phyloP scores from a whole-genome alignment of 2,113 vertebrate genomes.

The Syngnathoides biaculeatus region DNA sequence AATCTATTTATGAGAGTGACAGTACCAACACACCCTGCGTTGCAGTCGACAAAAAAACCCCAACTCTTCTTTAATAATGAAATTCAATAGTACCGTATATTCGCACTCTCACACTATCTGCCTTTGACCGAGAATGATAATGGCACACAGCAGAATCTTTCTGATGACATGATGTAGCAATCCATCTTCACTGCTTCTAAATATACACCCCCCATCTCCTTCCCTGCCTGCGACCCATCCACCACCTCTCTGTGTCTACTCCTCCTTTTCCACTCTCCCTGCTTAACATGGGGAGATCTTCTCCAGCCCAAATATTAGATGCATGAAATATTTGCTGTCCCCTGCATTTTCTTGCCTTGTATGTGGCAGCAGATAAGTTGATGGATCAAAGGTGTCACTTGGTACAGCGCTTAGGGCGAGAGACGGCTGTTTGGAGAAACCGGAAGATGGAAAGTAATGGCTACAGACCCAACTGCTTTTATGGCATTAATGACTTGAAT shows the following conservation, averaged over 20 bases:
- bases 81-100: constrained; percentile 35
- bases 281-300: constrained; percentile 47
- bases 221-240: background rate
- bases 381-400: constrained; percentile 62
- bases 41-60: constrained; percentile 38
- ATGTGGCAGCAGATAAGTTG: constrained; percentile 39
- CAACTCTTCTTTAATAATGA: constrained; percentile 30
- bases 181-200: constrained; percentile 55
- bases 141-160: constrained; percentile 38
- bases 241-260: background rate
- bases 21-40: constrained; percentile 16
- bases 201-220: background rate
- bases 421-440: constrained; percentile 31
- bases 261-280: constrained; percentile 17
- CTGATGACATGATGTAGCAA: constrained; percentile 53
- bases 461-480: constrained; percentile 33
- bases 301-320: constrained; percentile 50
- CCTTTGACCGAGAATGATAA: constrained; percentile 43
- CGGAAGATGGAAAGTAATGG: constrained; percentile 38
- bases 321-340: constrained; percentile 59
- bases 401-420: constrained; percentile 49
- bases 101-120: constrained; percentile 29
- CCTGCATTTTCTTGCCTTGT: constrained; percentile 46
- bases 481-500: constrained; percentile 39
- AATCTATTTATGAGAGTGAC: constrained; percentile 12